Conservation (phyloP, 2,113 vertebrate genomes). For the Axis porcinus region DNA sequence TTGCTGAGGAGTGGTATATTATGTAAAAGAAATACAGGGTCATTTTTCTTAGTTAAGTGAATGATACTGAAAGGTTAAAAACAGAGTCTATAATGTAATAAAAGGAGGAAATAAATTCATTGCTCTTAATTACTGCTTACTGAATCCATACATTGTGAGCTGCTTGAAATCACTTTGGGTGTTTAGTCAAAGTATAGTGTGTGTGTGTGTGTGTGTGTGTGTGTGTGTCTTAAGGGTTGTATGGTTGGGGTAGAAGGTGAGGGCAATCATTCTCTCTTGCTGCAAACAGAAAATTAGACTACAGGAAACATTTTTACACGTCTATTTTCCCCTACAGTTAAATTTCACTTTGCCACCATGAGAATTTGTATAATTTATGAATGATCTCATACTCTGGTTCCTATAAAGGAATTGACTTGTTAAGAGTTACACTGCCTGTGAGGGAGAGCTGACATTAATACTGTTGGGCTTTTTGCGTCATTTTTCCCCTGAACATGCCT, state of each 20-base stretch:
- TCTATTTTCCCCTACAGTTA: not conserved
- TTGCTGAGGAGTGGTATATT: not conserved
- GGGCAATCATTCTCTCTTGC: not conserved
- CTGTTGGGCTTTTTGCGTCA: not conserved
- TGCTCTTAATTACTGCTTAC: constrained; percentile 7
- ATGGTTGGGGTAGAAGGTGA: rapidly evolving
- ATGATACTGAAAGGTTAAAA: constrained; percentile 45
- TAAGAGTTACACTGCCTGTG: not conserved
- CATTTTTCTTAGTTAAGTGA: constrained; percentile 48
- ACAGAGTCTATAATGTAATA: not conserved
- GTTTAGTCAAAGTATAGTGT: not conserved
- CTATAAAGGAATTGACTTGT: not conserved
- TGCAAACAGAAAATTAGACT: not conserved
- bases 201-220: not conserved
- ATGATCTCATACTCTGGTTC: not conserved
- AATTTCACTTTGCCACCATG: not conserved
- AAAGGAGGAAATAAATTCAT: constrained; percentile 26
- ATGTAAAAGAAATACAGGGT: not conserved
- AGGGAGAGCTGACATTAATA: not conserved
- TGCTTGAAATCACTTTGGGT: not conserved
- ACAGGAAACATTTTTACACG: not conserved
- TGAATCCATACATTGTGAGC: not conserved
- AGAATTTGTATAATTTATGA: not conserved
- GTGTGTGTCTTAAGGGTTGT: not conserved
- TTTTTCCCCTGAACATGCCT: not conserved